Base-by-base conservation (phyloP, 2,888 invertebrate species). In the Nymphalis urticae region DNA sequence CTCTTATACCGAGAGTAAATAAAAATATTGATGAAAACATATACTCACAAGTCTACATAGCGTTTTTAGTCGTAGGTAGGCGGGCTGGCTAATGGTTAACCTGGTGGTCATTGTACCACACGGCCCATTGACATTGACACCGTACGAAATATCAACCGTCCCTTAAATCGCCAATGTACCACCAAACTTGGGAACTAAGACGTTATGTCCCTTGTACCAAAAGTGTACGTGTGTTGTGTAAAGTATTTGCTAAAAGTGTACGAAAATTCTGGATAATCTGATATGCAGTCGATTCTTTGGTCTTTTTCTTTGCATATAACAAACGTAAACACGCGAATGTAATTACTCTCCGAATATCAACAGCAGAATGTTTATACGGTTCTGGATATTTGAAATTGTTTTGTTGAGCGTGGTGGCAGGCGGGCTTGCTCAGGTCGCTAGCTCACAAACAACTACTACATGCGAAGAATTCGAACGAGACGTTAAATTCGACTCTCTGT, bases 381-480 rank as follows among this genome's bases (percentile, higher is more conserved):
- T 80, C 75, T 79, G 81, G 79, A 80, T 87, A 79, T 80, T 85
- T 75, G 80, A 75, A 77, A 84, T 86, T 80, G 80, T 85, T 79
- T 76, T 84, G 77, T 77, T 84, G 66, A 70, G 74, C 64, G 73
- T 73, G 64, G 74, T 73, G 75, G 73, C 75, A 68, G 72, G 68
- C 58, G 68, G 65, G 47, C 66, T 64, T 62, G 74, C 64, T 58
- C 62, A 61, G 62, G 72, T 73, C 32, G 50, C 54, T n/a, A 64
- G 54, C 63, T 68, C 71, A 42, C 71, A 76, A 42, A 75, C 80
- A 72, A 71, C 79, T 71, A 88, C 84, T n/a, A 82, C 85, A 72
- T 90, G 89, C 71, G 88, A 90, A 73, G 81, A 87, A 75, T 90
- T 90, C 68, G 89, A 89, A 77, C 79, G 71, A 0, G 83, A 79